Conservation (phyloP, 2,888 invertebrate species). For the Drosophila maculinotata region DNA sequence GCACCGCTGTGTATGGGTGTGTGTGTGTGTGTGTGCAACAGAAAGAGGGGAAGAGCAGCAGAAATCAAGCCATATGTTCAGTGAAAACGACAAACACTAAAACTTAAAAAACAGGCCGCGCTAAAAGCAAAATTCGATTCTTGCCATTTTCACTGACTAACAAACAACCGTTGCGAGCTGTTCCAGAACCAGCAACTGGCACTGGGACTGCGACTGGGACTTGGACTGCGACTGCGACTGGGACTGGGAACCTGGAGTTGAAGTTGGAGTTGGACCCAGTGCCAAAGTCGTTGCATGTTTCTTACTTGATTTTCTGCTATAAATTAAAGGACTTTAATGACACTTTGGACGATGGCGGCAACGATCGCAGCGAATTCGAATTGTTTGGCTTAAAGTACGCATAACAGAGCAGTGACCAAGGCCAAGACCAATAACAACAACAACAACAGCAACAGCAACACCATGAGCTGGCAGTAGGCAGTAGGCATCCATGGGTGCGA, state of each 20-base stretch:
- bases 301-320: slow-evolving; percentile 80
- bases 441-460: slow-evolving; percentile 9
- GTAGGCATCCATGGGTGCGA: slow-evolving; percentile 71
- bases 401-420: slow-evolving; percentile 53
- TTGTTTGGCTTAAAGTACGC: slow-evolving; percentile 64
- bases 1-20: too few species aligned
- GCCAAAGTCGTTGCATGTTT: slow-evolving; percentile 79
- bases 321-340: slow-evolving; percentile 81
- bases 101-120: slow-evolving; percentile 78
- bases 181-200: slow-evolving; percentile 26
- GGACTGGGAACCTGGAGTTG: slow-evolving; percentile 32
- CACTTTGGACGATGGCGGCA: slow-evolving; percentile 77
- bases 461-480: slow-evolving; percentile 8
- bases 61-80: slow-evolving; percentile 74
- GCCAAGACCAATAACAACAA: slow-evolving; percentile 15
- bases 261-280: slow-evolving; percentile 49
- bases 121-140: slow-evolving; percentile 80
- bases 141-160: slow-evolving; percentile 76
- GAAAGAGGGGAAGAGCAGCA: slow-evolving; percentile 1
- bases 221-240: slow-evolving; percentile 21
- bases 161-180: slow-evolving; percentile 74
- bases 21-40: too few species aligned
- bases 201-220: slow-evolving; percentile 14
- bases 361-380: slow-evolving; percentile 71
- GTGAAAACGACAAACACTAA: slow-evolving; percentile 74